phyloP scores from a whole-genome alignment of 1,140 invertebrate genomes.

The Hyles vespertilio region DNA sequence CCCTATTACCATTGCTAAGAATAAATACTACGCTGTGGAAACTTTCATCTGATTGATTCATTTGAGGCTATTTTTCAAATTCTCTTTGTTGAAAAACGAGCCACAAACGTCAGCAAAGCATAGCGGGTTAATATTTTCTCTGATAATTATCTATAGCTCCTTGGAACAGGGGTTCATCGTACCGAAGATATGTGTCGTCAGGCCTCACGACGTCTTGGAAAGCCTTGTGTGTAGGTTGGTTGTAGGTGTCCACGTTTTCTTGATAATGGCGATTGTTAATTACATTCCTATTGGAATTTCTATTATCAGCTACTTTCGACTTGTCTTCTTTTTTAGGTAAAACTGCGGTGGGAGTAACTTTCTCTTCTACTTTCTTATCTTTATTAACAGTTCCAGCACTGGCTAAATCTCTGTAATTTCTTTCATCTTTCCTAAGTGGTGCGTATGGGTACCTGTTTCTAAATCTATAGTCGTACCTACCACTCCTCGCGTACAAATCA shows the following conservation, averaged over 20 bases:
- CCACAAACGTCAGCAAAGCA: constrained; percentile 18
- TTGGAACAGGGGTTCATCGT: constrained; percentile 67
- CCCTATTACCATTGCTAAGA: constrained; percentile 11
- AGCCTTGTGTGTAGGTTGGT: constrained; percentile 51
- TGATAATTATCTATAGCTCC: constrained; percentile 65
- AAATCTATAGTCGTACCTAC: constrained; percentile 64
- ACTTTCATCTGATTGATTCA: constrained; percentile 6
- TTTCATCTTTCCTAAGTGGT: constrained; percentile 65
- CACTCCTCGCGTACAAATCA: constrained; percentile 54
- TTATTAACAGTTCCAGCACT: constrained; percentile 53
- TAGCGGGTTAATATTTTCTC: constrained; percentile 49
- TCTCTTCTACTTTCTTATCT: constrained; percentile 67
- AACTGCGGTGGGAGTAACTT: constrained; percentile 61
- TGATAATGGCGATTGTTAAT: constrained; percentile 73
- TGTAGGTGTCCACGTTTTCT: constrained; percentile 47
- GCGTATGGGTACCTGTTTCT: constrained; percentile 62
- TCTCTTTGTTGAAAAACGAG: constrained; percentile 19
- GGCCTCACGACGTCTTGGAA: constrained; percentile 55
- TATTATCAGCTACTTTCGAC: constrained; percentile 33
- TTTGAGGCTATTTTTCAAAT: constrained; percentile 29
- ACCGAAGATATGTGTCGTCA: constrained; percentile 61
- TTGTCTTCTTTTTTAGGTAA: constrained; percentile 65
- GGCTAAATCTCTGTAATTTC: constrained; percentile 65
- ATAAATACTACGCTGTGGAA: constrained; percentile 22
- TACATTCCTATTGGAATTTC: constrained; percentile 50